Evolutionary conservation across 2,113 vertebrate species (phyloP), one percentile per base, ranked within the genome.

Genomic region (Sialia sialis): DNA sequence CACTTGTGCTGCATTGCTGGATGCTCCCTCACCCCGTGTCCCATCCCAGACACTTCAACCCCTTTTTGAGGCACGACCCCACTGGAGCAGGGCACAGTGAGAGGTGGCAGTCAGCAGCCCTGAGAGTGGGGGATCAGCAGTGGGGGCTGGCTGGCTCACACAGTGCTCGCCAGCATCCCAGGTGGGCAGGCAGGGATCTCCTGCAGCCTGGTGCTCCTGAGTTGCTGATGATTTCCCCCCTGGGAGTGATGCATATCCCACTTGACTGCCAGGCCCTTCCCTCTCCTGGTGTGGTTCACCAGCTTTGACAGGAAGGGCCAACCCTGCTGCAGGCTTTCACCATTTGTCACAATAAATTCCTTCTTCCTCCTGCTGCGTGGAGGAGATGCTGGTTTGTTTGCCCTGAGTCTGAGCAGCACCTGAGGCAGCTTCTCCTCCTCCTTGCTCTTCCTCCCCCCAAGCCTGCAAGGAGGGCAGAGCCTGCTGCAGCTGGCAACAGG

Each of bases 341-440:
- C 8, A 16, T 67, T 60, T 94, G 96, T 95, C 95, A 87, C 66
- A 91, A 80, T 68, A 76, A 91, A 94, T 93, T 41, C 38, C 66
- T 93, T 38, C 74, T 91, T 49, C 52, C 44, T 79, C 84, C 41
- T 22, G 1, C 17, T 66, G 78, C 2, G 0, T 34, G 72, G 84
- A 75, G 93, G 64, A 93, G 77, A 84, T 64, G 87, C 79, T 75
- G 83, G 18, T 54, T 66, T 20, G 0, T 72, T 60, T 82, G 66
- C 51, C 59, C 81, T 34, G 43, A 68, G 48, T 64, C 85, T 81
- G 70, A 87, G 2, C 69, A 59, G 55, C 44, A 44, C 44, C 94
- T 54, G 25, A 60, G 82, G 85, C 11, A 0, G n/a, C 86, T 93
- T 91, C 69, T 64, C 27, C 41, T 25, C 16, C 8, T 7, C 32